A percentile compares a stretch with the other conserved stretches of the same genome.
These are phyloP conservation scores for Nansenia antarctica DNA, from an alignment of 2,113 vertebrate genomes.

Conservation along the genomic window DNA sequence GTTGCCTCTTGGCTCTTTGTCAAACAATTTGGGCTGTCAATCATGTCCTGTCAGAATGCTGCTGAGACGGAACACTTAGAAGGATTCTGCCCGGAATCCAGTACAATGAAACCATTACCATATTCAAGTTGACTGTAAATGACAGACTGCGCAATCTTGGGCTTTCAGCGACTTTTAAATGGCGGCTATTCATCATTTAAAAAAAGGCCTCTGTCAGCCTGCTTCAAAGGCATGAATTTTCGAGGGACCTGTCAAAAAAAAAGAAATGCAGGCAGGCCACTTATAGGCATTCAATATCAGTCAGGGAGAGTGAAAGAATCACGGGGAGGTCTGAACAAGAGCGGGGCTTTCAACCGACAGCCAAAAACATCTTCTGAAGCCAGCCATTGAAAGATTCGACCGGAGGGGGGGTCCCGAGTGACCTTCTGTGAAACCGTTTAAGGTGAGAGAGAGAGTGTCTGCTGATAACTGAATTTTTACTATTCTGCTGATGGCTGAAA, in stretches of 20 bases:
- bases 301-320: conserved; percentile 49
- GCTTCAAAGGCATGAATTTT: conserved; percentile 53
- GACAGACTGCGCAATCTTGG: conserved; percentile 79
- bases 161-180: conserved; percentile 74
- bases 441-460: not conserved
- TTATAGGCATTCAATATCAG: conserved; percentile 58
- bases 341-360: conserved; percentile 40
- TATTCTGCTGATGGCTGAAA: not conserved
- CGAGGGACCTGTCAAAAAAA: conserved; percentile 49
- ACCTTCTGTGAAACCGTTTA: not conserved
- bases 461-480: not conserved
- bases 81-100: conserved; percentile 66
- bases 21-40: conserved; percentile 46
- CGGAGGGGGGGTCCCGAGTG: too few species aligned
- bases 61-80: conserved; percentile 31
- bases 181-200: conserved; percentile 78
- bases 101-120: conserved; percentile 82
- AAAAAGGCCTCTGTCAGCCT: conserved; percentile 56
- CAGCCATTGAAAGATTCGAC: conserved; percentile 37
- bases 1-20: conserved; percentile 18
- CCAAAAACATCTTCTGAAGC: conserved; percentile 15
- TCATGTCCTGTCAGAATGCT: conserved; percentile 36
- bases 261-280: conserved; percentile 49
- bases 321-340: conserved; percentile 9
- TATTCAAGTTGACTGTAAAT: conserved; percentile 75